Conservation (phyloP, 2,113 vertebrate species). For the Phocoena phocoena region DNA sequence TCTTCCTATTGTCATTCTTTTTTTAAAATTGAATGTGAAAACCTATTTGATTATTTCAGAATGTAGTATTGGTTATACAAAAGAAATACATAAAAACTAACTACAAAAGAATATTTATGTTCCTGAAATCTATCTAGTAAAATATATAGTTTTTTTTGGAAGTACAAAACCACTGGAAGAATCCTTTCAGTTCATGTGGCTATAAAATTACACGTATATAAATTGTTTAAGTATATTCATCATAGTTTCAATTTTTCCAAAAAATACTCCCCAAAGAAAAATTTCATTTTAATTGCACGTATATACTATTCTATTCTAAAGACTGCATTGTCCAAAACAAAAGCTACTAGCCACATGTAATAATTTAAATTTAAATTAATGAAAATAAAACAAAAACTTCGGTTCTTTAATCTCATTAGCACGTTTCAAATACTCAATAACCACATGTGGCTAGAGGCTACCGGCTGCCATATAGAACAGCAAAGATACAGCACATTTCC, state of each 20-base stretch:
- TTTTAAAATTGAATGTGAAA: slow-evolving; percentile 21
- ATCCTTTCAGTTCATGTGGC: neutral
- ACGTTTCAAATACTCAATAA: neutral
- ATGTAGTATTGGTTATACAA: neutral
- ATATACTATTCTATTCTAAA: neutral
- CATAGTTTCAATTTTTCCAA: neutral
- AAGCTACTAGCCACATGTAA: neutral
- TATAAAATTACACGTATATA: neutral
- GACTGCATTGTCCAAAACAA: neutral
- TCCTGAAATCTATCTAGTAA: neutral
- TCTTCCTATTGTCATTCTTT: neutral
- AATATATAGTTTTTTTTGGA: neutral
- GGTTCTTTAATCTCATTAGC: neutral
- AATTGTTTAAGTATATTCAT: neutral
- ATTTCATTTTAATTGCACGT: neutral
- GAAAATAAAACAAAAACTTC: neutral
- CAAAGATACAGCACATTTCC: neutral
- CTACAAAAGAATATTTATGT: neutral
- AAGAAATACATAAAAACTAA: neutral
- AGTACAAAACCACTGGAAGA: neutral
- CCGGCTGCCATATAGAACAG: neutral
- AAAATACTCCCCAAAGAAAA: neutral
- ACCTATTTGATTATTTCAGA: slow-evolving; percentile 4
- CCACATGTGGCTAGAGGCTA: neutral
- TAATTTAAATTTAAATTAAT: neutral